phyloP scores from a whole-genome alignment of 2,113 vertebrate genomes.

The Atrichornis clamosus region DNA sequence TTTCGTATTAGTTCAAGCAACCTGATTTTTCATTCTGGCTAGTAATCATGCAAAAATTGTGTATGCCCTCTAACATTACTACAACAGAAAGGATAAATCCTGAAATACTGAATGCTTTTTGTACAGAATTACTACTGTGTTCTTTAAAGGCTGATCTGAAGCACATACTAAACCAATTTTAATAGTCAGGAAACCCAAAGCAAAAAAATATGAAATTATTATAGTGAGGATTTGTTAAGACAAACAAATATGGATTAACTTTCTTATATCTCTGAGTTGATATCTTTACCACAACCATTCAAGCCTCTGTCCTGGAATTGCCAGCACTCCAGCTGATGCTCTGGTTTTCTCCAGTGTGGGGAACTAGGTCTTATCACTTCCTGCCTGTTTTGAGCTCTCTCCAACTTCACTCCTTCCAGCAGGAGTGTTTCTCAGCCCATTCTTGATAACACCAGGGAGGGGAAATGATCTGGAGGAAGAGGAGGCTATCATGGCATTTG shows the following conservation, averaged over 20 bases:
- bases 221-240: neutral
- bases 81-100: neutral
- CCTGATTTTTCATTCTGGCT: neutral
- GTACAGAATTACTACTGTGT: neutral
- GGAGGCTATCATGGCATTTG: neutral
- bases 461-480: conserved; percentile 28
- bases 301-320: neutral
- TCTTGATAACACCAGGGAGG: conserved; percentile 4
- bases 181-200: neutral
- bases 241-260: neutral
- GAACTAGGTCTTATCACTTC: conserved; percentile 1
- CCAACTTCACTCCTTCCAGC: neutral
- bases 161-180: neutral
- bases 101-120: neutral
- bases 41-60: neutral
- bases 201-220: neutral
- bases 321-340: neutral
- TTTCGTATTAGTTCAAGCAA: neutral
- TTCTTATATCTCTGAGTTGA: neutral
- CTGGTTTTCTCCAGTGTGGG: neutral
- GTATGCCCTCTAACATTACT: neutral
- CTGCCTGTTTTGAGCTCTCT: conserved; percentile 12
- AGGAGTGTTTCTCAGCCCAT: neutral
- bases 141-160: neutral
- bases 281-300: neutral